Evolutionary conservation across 2,113 vertebrate species (phyloP).

Genomic region (Microcebus ravelobensis): DNA sequence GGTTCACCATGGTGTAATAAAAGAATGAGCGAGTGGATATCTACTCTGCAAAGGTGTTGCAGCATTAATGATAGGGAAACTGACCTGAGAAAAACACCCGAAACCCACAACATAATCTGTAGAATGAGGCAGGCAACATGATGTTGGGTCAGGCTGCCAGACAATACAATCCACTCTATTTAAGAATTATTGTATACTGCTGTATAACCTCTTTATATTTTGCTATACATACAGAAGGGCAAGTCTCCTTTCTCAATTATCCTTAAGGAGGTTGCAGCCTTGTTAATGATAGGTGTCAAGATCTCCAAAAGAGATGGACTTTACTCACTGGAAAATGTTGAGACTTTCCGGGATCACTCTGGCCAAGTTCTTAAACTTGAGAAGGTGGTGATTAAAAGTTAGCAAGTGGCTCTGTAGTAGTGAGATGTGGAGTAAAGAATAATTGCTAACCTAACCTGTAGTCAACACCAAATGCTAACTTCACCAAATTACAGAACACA

Average conservation of each 20-base stretch:
- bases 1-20: slow-evolving; percentile 76
- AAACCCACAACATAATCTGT: slow-evolving; percentile 76
- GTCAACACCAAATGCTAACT: slow-evolving; percentile 16
- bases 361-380: slow-evolving; percentile 80
- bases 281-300: slow-evolving; percentile 73
- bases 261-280: slow-evolving; percentile 23
- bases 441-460: slow-evolving; percentile 42
- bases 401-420: slow-evolving; percentile 61
- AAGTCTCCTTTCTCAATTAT: neutral
- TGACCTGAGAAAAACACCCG: slow-evolving; percentile 80
- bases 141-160: neutral
- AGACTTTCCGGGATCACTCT: slow-evolving; percentile 77
- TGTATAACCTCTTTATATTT: neutral
- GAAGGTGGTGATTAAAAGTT: slow-evolving; percentile 78
- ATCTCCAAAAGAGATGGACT: slow-evolving; percentile 77
- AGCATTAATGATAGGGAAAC: slow-evolving; percentile 82
- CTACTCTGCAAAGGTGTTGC: slow-evolving; percentile 78
- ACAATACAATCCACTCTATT: neutral
- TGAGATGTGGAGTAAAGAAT: slow-evolving; percentile 42
- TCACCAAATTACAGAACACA: neutral
- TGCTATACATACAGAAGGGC: neutral
- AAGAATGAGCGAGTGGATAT: slow-evolving; percentile 76
- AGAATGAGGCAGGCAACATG: slow-evolving; percentile 37
- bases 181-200: neutral
- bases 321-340: slow-evolving; percentile 78